Evolutionary conservation across 2,888 invertebrate genomes (phyloP).

Genomic region (Cheilosia scutellata): DNA sequence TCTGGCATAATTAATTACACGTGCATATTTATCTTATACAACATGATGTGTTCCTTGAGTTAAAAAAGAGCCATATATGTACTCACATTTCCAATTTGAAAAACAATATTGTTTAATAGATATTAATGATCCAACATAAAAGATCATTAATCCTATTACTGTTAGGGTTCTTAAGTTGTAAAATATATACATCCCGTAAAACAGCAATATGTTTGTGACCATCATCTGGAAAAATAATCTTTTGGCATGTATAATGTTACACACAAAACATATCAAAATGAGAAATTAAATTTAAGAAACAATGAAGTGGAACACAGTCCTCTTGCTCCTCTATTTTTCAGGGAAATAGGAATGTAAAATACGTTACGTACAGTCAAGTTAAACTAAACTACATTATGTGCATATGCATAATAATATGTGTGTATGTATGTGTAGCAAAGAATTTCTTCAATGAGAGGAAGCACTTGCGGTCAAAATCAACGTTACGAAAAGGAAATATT

Average conservation of each 20-base stretch:
- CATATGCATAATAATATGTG: too few relatives aligned
- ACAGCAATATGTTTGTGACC: constrained; percentile 17
- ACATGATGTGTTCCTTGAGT: too few relatives aligned
- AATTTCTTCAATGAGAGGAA: neutral
- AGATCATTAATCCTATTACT: neutral
- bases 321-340: neutral
- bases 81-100: neutral
- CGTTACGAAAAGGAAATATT: constrained; percentile 1
- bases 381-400: neutral
- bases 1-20: too few relatives aligned
- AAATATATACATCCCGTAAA: constrained; percentile 16
- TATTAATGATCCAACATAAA: constrained; percentile 9
- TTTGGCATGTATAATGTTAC: neutral
- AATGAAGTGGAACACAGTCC: constrained; percentile 7
- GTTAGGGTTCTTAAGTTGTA: constrained; percentile 1
- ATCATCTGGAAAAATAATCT: neutral
- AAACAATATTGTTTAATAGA: constrained; percentile 19
- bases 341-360: neutral
- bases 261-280: constrained; percentile 6
- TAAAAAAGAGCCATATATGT: neutral
- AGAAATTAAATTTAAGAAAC: constrained; percentile 26
- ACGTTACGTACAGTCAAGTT: neutral
- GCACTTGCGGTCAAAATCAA: constrained; percentile 17
- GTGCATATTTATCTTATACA: too few relatives aligned
- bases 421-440: neutral